These are phyloP conservation scores for Manacus vitellinus DNA, from an alignment of 2,113 vertebrate species.

Conservation along the genomic window DNA sequence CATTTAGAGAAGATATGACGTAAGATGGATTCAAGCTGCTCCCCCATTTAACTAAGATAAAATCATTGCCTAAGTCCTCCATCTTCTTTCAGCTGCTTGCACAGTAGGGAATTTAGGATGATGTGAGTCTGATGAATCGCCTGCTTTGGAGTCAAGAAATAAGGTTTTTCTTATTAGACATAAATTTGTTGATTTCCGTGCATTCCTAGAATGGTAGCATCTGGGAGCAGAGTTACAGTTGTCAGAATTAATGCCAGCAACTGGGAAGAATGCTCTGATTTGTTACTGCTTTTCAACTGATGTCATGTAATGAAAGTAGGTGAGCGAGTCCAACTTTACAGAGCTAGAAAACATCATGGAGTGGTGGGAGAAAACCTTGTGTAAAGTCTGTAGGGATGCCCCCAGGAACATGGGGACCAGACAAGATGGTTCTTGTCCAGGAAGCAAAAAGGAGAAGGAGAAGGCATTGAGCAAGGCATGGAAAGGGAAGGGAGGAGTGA, in stretches of 20 bases:
- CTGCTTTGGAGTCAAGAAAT: not conserved
- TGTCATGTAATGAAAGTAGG: not conserved
- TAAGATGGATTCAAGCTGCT: not conserved
- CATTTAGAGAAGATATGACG: not conserved
- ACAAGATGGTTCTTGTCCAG: not conserved
- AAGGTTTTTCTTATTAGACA: not conserved
- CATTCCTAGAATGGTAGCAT: not conserved
- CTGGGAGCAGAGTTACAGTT: not conserved
- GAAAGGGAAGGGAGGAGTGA: not conserved
- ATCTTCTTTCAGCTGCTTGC: not conserved
- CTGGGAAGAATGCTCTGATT: not conserved
- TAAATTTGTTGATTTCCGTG: not conserved
- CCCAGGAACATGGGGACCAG: not conserved
- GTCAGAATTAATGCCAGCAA: not conserved
- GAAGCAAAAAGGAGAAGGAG: not conserved
- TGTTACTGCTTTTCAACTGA: not conserved
- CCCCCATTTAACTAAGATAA: not conserved
- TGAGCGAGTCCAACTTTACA: not conserved
- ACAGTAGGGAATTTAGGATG: not conserved
- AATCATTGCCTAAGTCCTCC: not conserved
- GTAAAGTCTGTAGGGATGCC: not conserved
- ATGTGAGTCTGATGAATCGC: not conserved
- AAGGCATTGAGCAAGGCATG: not conserved
- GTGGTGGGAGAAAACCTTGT: not conserved
- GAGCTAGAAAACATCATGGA: not conserved